Base-by-base conservation (phyloP, 2,888 invertebrate species). In the Leucophenga maculata region DNA sequence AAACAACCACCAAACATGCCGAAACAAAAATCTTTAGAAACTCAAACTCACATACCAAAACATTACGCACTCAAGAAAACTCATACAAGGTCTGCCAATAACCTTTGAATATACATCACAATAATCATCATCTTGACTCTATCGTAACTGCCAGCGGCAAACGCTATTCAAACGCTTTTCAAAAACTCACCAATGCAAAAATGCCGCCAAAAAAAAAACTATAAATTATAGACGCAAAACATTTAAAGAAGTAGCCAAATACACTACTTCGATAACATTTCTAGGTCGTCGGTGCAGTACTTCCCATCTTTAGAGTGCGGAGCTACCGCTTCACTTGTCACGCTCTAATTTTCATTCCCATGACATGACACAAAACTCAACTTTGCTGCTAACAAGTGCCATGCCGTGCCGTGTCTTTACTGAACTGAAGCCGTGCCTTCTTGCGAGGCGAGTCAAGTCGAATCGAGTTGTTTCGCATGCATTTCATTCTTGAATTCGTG, bases 321-420 rank as follows among this genome's bases (percentile, higher is more conserved):
- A 6, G 57, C 57, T 57, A 11, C 6, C 14, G 54, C 22, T 57
- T 31, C 77, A 79, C 77, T 75, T 77, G 77, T 79, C 74, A 77
- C 75, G 77, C 77, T 78, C 78, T 77, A 75, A 73, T 78, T 78
- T 77, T 57, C 72, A 76, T 79, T 76, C 78, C 74, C 77, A 78
- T 79, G 77, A 76, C 76, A 78, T 76, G 74, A 67, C 69, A 67
- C 48, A 46, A 67, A 48, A 57, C 46, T 46, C 54, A 44, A 44
- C 18, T 26, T 26, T 26, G 2, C 55, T 26, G 2, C 26, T 16
- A 50, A 50, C 18, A 18, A 50, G 13, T 50, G 50, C n/a, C 50
- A n/a, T 16, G n/a, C 16, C 13, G 50, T 6, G 1, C 6, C 13
- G 14, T 18, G 50, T n/a, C 50, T 50, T n/a, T 32, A 16, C 31